Evolutionary conservation across 1,140 invertebrate genomes (phyloP), one percentile per base, ranked within the genome.

Genomic region (Chymomyza costata): DNA sequence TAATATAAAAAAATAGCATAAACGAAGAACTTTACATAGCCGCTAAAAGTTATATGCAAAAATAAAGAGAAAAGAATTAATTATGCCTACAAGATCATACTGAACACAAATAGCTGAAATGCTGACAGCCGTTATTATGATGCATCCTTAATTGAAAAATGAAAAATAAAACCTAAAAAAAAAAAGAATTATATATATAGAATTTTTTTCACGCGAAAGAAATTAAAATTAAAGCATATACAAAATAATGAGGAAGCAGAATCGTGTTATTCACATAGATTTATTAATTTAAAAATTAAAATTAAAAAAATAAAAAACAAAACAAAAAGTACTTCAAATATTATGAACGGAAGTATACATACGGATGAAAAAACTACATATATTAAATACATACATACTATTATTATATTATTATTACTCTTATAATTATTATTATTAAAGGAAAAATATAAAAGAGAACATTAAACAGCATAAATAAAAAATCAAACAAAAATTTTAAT

Each of bases 391-490:
- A 78, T 68, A 78, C 71, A 76, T 76, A 76, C 69, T 74, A 74
- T 74, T 63, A 63, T 63, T 54, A 52, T 65, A 81, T 82, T 71
- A 71, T 70, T 81, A 70, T 81, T 82, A 81, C 68, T 82, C 69
- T 70, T 81, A 81, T 76, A 69, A 74, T 81, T 81, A 81, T 81
- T 65, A 74, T 65, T 82, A 81, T 68, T 70, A 66, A 76, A 70
- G 55, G 70, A 82, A 81, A 61, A 70, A 74, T 76, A 82, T 82
- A 82, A 57, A 55, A 61, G 47, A 82, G 64, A 82, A 76, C 70
- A 82, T 82, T 82, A 76, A 82, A 71, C 68, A 66, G 74, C 65
- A 74, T 81, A 74, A 74, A 81, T 69, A 81, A 81, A 74, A 69
- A 28, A 13, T 57, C 19, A 58, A 59, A 52, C 38, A 50, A 17